A percentile compares a stretch with the other conserved stretches of the same genome.
Evolutionary conservation across 2,113 vertebrate genomes (phyloP).

Genomic region (Grallaria varia): DNA sequence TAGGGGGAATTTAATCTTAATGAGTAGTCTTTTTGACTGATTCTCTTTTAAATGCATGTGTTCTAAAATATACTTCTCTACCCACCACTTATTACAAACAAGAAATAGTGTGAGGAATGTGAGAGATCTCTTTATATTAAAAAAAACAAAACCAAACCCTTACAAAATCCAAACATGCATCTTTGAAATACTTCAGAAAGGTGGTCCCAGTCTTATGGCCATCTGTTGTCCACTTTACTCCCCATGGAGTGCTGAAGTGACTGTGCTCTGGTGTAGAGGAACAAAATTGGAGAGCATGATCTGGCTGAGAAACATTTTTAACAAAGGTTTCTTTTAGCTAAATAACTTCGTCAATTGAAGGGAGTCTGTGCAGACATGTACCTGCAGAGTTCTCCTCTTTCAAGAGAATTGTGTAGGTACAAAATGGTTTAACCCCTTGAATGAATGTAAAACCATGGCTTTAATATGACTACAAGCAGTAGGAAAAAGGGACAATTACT

Average conservation of each 20-base stretch:
- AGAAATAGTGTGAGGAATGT: background rate
- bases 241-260: background rate
- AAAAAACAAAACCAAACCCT: background rate
- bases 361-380: background rate
- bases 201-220: background rate
- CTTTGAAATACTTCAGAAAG: background rate
- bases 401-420: background rate
- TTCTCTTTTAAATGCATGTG: background rate
- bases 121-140: background rate
- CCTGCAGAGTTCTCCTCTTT: background rate
- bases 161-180: rapidly evolving
- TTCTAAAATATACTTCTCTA: background rate
- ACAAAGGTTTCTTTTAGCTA: background rate
- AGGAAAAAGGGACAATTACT: background rate
- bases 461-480: background rate
- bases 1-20: background rate
- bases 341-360: background rate
- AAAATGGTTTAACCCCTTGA: background rate
- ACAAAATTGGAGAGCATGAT: background rate
- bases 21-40: background rate
- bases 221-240: background rate
- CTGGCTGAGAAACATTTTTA: background rate
- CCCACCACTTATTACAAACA: background rate
- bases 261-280: background rate
- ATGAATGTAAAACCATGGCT: background rate